Base-by-base conservation (phyloP, 2,888 invertebrate species). In the Dromius quadrimaculatus region DNA sequence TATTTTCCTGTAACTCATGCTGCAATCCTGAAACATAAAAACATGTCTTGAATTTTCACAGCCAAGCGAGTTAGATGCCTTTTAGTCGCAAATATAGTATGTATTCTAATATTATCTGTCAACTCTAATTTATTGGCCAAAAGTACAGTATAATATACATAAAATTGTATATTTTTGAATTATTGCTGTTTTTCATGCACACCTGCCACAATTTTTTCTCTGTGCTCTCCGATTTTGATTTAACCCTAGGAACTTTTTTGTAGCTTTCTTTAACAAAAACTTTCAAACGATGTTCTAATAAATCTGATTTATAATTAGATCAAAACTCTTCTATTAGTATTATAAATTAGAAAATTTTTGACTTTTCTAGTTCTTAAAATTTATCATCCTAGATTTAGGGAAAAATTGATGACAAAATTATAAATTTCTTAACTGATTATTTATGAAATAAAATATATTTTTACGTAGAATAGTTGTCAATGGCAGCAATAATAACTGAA, bases 1-100 rank as follows among this genome's bases (percentile, higher is more conserved):
- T 62, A 71, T 78, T 75, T 73, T 81, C 80, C 74, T 78, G 79
- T 77, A 80, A 79, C 75, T 82, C 82, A 82, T 82, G 80, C 79
- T 82, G 82, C 76, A 81, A 77, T 78, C 81, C 82, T 81, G 41
- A 5, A 54, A 61, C 61, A 36, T 28, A 28, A 28, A 28, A 28
- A 28, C 28, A 28, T 8, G 3, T 28, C 8, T 5, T 28, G 3
- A 28, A 5, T 5, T 28, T 28, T 28, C 8, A 28, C 8, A 28
- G 4, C 28, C 3, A 28, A 28, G 3, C 28, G 8, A 28, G 3
- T 28, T 5, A 28, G 8, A 28, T 28, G 8, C 28, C 8, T 3
- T 28, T 28, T 28, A 5, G 28, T 28, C 8, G 28, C 28, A 28
- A 28, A 28, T 28, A 28, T 28, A 5, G 28, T 28, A 5, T 28